These are phyloP conservation scores for Ormyrus labotus DNA, from an alignment of 2,888 invertebrate species.

Conservation along the genomic window DNA sequence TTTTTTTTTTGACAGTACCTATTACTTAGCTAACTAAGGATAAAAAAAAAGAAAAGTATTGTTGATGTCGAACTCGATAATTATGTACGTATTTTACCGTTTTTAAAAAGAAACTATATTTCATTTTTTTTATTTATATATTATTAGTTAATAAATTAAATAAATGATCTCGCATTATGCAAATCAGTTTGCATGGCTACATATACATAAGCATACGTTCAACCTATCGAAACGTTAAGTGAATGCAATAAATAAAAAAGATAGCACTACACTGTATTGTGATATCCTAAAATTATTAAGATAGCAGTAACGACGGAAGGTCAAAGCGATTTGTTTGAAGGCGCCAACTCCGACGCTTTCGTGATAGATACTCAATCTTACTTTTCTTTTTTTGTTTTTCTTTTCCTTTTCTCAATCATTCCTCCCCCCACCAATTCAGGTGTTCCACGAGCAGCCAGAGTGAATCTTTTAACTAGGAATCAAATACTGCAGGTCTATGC, in stretches of 20 bases:
- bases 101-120: too few species aligned
- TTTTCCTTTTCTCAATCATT: not conserved
- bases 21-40: too few species aligned
- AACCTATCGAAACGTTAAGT: too few species aligned
- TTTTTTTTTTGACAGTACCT: too few species aligned
- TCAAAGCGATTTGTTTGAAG: constrained; percentile 26
- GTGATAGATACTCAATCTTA: constrained; percentile 27
- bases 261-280: too few species aligned
- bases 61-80: too few species aligned
- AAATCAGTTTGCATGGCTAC: too few species aligned
- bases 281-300: constrained; percentile 11
- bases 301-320: constrained; percentile 8
- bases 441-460: not conserved
- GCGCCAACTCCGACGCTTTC: constrained; percentile 31
- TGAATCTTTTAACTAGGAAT: not conserved
- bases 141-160: not conserved
- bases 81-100: too few species aligned
- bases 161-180: not conserved
- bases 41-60: too few species aligned
- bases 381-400: not conserved
- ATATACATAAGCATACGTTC: too few species aligned
- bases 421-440: not conserved
- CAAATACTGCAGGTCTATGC: constrained; percentile 1
- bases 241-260: too few species aligned
- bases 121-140: too few species aligned